phyloP scores from a whole-genome alignment of 2,888 invertebrate species.

The Archips xylosteana region DNA sequence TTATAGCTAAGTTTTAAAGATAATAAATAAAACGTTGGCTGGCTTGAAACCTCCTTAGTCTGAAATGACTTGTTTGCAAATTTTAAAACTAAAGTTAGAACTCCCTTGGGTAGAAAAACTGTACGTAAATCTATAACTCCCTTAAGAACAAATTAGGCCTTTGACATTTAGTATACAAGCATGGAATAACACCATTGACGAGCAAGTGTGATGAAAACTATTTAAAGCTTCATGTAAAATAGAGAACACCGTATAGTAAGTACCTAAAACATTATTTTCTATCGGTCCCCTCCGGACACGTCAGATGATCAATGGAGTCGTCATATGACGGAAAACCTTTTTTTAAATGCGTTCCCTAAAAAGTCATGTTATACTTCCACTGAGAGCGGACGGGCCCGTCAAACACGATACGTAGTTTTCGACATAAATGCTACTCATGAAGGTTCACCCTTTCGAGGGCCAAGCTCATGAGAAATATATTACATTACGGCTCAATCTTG shows the following conservation, averaged over 20 bases:
- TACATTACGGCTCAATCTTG: slow-evolving; percentile 23
- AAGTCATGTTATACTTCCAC: slow-evolving; percentile 20
- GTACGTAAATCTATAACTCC: no score
- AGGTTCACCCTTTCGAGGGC: slow-evolving; percentile 22
- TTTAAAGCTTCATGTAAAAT: no score
- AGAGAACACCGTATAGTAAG: background rate
- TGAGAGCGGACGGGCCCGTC: slow-evolving; percentile 16
- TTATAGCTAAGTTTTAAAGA: no score
- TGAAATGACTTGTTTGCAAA: no score
- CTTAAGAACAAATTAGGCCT: no score
- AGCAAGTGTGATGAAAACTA: no score
- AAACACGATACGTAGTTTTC: slow-evolving; percentile 29
- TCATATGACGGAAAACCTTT: slow-evolving; percentile 27
- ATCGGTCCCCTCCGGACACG: slow-evolving; percentile 14
- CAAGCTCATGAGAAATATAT: slow-evolving; percentile 16
- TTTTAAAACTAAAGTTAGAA: no score
- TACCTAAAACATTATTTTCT: slow-evolving; percentile 7
- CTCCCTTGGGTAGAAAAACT: no score
- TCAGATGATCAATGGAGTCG: slow-evolving; percentile 17
- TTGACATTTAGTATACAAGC: no score
- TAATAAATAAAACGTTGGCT: no score
- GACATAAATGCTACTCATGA: slow-evolving; percentile 37
- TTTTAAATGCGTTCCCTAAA: slow-evolving; percentile 16
- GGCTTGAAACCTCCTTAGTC: no score
- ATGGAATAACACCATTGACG: no score